Evolutionary conservation across 2,797 vertebrate species (phyloP), one percentile per base, ranked within the genome.

Genomic region (Staurois parvus): DNA sequence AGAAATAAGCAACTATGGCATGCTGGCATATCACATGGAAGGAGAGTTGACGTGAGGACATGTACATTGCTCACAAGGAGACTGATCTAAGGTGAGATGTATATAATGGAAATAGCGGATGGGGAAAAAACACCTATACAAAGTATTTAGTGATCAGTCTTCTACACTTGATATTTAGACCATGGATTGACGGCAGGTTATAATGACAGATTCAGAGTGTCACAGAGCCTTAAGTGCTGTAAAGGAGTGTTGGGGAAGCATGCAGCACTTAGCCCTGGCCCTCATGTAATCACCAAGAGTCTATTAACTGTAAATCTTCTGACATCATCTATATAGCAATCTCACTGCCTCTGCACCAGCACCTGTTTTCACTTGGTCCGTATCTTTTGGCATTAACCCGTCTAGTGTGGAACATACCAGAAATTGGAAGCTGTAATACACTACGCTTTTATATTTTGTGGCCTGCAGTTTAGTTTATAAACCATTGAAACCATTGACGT

Each of bases 271-370:
- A 85, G 84, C 59, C 56, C 59, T 72, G 70, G 40, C 40, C 62
- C 70, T 66, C 59, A 21, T 32, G 72, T 85, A 74, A 85, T 85
- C 84, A 80, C 72, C 84, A 72, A 82, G 48, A 86, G 84, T 70
- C 79, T 86, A 52, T 40, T 32, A 56, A 76, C 73, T 72, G 79
- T 86, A 86, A 86, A 86, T 86, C 84, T 81, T 86, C 72, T 86
- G 84, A 86, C 84, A 86, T 86, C 84, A 86, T 81, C 73, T 68
- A 81, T 70, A 85, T 64, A 30, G 42, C 84, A 70, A 59, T 81
- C 72, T 81, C 84, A 69, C 29, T 45, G 64, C 45, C 66, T 72
- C 72, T 72, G 66, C 72, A 81, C 48, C 67, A 79, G 77, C 84
- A 85, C 84, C 84, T 85, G 77, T 79, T 85, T 80, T 85, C 70